phyloP scores from a whole-genome alignment of 2,888 invertebrate species.

The Pherbina coryleti region DNA sequence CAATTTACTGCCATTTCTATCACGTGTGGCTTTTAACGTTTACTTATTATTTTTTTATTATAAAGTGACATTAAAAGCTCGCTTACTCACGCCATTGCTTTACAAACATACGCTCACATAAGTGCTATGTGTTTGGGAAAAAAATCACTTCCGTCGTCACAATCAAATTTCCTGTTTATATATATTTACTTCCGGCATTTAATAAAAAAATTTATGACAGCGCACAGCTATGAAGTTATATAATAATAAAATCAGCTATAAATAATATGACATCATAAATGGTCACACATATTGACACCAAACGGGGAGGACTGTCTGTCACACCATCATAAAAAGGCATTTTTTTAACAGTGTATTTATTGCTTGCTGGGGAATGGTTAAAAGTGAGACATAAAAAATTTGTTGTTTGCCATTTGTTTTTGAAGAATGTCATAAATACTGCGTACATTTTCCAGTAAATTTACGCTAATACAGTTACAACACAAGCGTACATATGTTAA shows the following conservation, averaged over 20 bases:
- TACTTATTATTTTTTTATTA: background rate
- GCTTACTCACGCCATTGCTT: background rate
- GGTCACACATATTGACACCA: background rate
- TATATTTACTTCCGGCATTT: slow-evolving; percentile 13
- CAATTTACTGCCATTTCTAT: background rate
- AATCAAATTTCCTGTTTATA: slow-evolving; percentile 21
- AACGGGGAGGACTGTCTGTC: background rate
- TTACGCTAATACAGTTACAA: background rate
- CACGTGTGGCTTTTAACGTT: background rate
- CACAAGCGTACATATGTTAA: background rate
- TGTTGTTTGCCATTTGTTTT: background rate
- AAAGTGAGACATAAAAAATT: background rate
- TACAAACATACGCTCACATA: no score
- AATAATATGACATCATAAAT: slow-evolving; percentile 24
- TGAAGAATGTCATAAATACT: background rate
- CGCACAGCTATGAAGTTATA: background rate
- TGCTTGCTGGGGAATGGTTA: no score
- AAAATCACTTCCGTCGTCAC: slow-evolving; percentile 16
- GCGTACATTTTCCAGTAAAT: slow-evolving; percentile 19
- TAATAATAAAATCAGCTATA: slow-evolving; percentile 15
- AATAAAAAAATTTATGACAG: background rate
- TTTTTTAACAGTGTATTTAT: no score
- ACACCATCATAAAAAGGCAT: background rate
- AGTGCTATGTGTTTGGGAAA: background rate
- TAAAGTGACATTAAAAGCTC: background rate